phyloP scores from a whole-genome alignment of 2,113 vertebrate genomes.

The Pantherophis guttatus region DNA sequence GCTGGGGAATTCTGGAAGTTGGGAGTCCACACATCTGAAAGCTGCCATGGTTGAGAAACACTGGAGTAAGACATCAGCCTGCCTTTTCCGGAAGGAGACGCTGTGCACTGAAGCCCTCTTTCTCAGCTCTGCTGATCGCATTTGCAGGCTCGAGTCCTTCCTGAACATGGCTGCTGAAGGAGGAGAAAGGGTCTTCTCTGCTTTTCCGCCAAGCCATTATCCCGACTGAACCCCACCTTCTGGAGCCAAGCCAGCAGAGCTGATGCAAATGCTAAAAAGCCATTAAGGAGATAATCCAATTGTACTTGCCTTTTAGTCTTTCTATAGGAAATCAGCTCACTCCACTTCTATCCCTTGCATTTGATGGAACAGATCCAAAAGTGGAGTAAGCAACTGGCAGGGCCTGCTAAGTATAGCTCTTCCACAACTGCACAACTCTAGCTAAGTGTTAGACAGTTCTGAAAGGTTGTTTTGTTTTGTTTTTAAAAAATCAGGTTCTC shows the following conservation, averaged over 20 bases:
- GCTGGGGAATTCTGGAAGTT: neutral
- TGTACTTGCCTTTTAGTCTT: neutral
- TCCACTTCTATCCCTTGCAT: neutral
- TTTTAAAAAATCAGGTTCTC: neutral
- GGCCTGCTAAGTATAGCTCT: neutral
- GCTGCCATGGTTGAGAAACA: neutral
- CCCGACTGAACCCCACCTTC: neutral
- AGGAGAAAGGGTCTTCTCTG: neutral
- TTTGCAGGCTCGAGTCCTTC: neutral
- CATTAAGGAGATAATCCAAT: slow-evolving; percentile 25
- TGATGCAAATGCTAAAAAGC: slow-evolving; percentile 7
- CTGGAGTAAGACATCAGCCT: neutral
- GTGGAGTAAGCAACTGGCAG: neutral
- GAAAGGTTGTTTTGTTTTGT: neutral
- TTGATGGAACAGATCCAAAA: neutral
- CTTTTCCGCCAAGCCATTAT: neutral
- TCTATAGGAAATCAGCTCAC: neutral
- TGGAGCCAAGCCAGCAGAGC: neutral
- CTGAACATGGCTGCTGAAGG: neutral
- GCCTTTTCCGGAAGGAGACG: neutral
- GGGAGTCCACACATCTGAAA: neutral
- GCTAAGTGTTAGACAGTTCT: too few relatives aligned
- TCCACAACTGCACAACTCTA: neutral
- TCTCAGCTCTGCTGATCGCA: neutral
- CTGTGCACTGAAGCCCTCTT: neutral